Percentiles rank a stretch among this genome's conserved stretches.
These are phyloP conservation scores for Suillia variegata DNA, from an alignment of 2,888 invertebrate genomes.

Conservation along the genomic window DNA sequence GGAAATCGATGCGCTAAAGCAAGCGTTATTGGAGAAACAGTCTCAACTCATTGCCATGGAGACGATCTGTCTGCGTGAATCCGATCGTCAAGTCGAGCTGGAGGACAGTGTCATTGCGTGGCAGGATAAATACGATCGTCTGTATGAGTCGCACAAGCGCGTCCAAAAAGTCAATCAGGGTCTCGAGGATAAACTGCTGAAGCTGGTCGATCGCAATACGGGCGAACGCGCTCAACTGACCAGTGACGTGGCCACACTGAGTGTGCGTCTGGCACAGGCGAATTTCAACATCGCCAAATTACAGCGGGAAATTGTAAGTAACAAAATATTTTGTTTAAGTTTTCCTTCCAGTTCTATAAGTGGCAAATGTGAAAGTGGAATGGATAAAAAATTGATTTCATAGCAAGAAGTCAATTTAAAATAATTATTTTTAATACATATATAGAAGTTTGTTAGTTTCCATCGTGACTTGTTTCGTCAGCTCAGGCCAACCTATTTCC, in stretches of 20 bases:
- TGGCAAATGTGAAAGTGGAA: neutral
- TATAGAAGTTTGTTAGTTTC: no score
- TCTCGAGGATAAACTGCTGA: slow-evolving; percentile 90
- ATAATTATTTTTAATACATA: no score
- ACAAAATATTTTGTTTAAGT: neutral
- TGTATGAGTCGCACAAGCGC: slow-evolving; percentile 91
- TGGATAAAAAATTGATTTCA: neutral
- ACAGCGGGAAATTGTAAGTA: slow-evolving; percentile 82
- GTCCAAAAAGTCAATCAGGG: slow-evolving; percentile 94
- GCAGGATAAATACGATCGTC: slow-evolving; percentile 91
- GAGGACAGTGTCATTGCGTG: slow-evolving; percentile 85
- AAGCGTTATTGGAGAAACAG: slow-evolving; percentile 80
- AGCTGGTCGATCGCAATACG: slow-evolving; percentile 90
- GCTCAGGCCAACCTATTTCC: no score
- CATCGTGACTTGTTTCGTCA: no score
- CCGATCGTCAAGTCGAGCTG: slow-evolving; percentile 76
- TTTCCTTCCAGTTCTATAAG: neutral
- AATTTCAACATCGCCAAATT: slow-evolving; percentile 82
- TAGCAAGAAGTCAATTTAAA: neutral
- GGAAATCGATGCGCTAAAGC: slow-evolving; percentile 86
- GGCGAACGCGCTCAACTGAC: slow-evolving; percentile 86
- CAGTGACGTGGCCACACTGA: slow-evolving; percentile 84
- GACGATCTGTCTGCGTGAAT: slow-evolving; percentile 81
- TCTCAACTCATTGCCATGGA: slow-evolving; percentile 85
- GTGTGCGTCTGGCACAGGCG: slow-evolving; percentile 82